Conservation (phyloP, 2,113 vertebrate species). For the Diglossa brunneiventris region DNA sequence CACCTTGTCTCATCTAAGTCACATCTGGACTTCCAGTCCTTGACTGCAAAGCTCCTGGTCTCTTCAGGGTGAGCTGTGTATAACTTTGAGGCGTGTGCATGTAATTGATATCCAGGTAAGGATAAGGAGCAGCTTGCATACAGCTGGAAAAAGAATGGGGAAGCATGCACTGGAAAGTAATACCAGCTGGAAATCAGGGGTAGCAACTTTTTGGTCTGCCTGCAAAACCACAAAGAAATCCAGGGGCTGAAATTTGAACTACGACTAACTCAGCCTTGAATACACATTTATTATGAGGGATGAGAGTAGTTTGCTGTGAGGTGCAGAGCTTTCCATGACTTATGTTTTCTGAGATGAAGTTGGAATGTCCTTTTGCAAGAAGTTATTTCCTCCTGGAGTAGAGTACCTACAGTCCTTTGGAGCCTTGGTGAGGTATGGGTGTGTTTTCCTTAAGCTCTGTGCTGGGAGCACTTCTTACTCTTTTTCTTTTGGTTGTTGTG, state of each 20-base stretch:
- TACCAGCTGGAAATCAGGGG: neutral
- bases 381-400: neutral
- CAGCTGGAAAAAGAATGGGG: neutral
- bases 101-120: neutral
- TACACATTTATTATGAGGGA: neutral
- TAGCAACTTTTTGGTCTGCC: neutral
- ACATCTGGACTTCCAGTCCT: neutral
- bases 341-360: neutral
- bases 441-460: neutral
- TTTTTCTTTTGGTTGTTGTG: neutral
- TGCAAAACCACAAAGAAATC: neutral
- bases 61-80: neutral
- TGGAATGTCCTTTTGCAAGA: neutral
- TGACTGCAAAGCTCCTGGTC: neutral
- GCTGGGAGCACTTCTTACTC: neutral
- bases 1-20: neutral
- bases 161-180: neutral
- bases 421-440: rapidly evolving
- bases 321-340: neutral
- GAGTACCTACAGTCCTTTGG: neutral
- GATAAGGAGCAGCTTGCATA: neutral
- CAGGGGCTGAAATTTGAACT: neutral
- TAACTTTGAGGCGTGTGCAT: neutral
- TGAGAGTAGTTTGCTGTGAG: neutral
- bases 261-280: neutral